Base-by-base conservation (phyloP, 1,140 invertebrate species). In the Phocides pigmalion region DNA sequence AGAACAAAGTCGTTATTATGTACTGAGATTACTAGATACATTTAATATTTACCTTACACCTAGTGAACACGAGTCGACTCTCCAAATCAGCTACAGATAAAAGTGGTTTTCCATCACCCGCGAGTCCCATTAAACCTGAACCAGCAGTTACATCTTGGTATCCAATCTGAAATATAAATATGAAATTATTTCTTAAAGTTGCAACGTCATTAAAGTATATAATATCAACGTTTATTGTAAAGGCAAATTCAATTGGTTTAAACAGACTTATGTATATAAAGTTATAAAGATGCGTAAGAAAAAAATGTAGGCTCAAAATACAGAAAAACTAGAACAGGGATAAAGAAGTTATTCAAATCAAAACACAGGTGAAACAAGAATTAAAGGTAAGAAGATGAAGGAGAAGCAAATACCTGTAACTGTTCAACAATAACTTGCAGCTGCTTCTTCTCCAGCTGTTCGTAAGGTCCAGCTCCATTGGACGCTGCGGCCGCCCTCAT, bases 61-160 rank as follows among this genome's bases (percentile, higher is more conserved):
- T 95, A 70, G 96, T 97, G 89, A 97, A 97, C 62, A 97, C 96
- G 74, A 97, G 93, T 70, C 96, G 92, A 73, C 95, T 96, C 84
- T 97, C 96, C 41, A 97, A 92, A 79, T 97, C 96, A 82, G 96
- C 95, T 19, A 97, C 92, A 32, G 95, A 96, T 2, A 97, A 82
- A 20, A 97, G 75, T 0, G 96, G 96, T 71, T 95, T 93, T 0
- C 96, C 96, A 73, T 97, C 96, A 5, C 95, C 94, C 17, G 95
- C 93, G 0, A 96, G 95, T 73, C 96, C 96, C 96, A 97, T 97
- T 3, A 97, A 87, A 2, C 96, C 96, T 4, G 95, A 95, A 62
- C 94, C 95, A 2, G 95, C 94, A 0, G 96, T 97, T 3, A 96
- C 95, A 74, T 97, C 96, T 77, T 95, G 93, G 81, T 97, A 97